A percentile compares a stretch with the other conserved stretches of the same genome.
These are phyloP conservation scores for Xestobium rufovillosum DNA, from an alignment of 2,888 invertebrate species.

Conservation along the genomic window DNA sequence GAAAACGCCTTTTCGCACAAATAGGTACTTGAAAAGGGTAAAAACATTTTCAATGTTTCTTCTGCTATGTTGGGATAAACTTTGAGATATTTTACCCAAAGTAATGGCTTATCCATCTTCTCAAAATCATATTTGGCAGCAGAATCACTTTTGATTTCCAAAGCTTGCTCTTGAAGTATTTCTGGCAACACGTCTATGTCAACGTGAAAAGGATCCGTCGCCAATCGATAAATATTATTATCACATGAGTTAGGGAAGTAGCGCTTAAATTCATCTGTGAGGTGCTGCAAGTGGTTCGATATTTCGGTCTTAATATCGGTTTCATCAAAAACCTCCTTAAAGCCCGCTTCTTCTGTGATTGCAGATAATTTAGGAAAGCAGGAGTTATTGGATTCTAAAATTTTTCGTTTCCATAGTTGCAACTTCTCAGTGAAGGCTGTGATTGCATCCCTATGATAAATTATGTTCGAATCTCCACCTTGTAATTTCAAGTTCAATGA, in stretches of 20 bases:
- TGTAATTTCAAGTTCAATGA: not conserved
- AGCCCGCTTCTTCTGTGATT: no score
- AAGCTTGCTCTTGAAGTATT: conserved; percentile 8
- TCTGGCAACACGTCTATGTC: conserved; percentile 4
- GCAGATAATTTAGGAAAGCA: not conserved
- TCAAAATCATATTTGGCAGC: conserved; percentile 5
- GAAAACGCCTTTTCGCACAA: conserved; percentile 9
- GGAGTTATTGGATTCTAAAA: not conserved
- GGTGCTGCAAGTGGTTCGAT: no score
- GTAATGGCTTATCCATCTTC: not conserved
- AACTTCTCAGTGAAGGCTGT: not conserved
- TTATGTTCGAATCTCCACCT: not conserved
- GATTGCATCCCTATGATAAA: not conserved
- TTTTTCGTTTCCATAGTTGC: not conserved
- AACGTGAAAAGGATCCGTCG: no score
- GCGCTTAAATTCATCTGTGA: no score
- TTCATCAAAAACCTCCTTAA: no score
- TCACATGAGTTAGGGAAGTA: no score
- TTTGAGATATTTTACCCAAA: not conserved
- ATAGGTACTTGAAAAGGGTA: conserved; percentile 4
- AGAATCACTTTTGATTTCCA: conserved; percentile 7
- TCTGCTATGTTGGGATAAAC: not conserved
- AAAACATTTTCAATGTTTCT: not conserved
- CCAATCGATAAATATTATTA: no score
- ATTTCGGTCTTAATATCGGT: no score